These are phyloP conservation scores for Larimichthys crocea DNA, from an alignment of 2,113 vertebrate species.

Conservation along the genomic window DNA sequence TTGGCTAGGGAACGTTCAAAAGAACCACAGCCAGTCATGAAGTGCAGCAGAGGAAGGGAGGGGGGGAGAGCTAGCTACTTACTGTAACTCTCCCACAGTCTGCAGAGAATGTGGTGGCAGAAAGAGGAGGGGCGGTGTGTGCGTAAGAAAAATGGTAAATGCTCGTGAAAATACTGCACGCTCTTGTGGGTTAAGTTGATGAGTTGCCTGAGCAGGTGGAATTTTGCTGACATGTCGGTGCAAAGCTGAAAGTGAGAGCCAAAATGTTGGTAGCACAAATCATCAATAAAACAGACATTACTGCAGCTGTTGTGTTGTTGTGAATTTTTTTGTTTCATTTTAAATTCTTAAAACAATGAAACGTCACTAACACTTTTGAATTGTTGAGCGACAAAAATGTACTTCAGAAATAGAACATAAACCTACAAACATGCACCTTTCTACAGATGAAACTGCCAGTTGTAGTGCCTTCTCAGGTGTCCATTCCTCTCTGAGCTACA, in stretches of 20 bases:
- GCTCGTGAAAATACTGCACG: constrained; percentile 33
- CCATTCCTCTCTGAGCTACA: constrained; percentile 43
- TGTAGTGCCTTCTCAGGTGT: constrained; percentile 57
- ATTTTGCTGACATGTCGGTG: constrained; percentile 33
- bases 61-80: constrained; percentile 46
- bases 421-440: background rate
- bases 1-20: constrained; percentile 75
- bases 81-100: constrained; percentile 56
- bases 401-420: background rate
- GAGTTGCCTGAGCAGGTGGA: constrained; percentile 48
- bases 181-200: constrained; percentile 16
- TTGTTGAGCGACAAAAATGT: constrained; percentile 10
- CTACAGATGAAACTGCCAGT: no score
- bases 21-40: constrained; percentile 67
- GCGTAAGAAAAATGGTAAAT: background rate
- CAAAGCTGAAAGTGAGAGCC: constrained; percentile 34
- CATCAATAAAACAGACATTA: constrained; percentile 51
- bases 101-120: constrained; percentile 29
- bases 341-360: constrained; percentile 28
- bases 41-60: constrained; percentile 46
- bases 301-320: constrained; percentile 21
- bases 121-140: background rate
- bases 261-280: constrained; percentile 18
- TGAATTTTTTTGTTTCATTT: constrained; percentile 34
- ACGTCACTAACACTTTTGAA: background rate